Evolutionary conservation across 2,888 invertebrate genomes (phyloP), one percentile per base, ranked within the genome.

Genomic region (Coleophora flavipennella): DNA sequence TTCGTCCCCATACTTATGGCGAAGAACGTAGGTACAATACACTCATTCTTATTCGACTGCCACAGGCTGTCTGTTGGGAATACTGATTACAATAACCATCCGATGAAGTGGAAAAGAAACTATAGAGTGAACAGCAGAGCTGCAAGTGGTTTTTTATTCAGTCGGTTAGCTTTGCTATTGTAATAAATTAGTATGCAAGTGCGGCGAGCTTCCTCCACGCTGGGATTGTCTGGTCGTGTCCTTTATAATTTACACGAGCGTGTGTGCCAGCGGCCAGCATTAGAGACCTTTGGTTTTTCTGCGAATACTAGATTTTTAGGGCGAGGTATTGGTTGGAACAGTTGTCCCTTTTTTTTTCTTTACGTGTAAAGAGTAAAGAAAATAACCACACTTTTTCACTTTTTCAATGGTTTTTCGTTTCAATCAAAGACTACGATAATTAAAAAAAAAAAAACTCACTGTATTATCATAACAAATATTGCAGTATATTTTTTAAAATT

Each of bases 171-270:
- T 55, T 45, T 53, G 41, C 57, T 62, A 58, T 63, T 58, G 63
- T 62, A 59, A 63, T 65, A 54, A 65, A 77, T 80, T 78, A 67
- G 75, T 76, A 81, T 80, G 68, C 79, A 60, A 52, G 62, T 58
- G 52, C 58, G 57, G 53, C 55, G 43, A 57, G 62, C 67, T 75
- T 70, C 76, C 68, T 75, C 63, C 53, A 55, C 59, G 55, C 51
- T 62, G 57, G 53, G 57, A 49, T 50, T 62, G 74, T 74, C 67
- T 68, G 64, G 57, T 53, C 61, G 46, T 70, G 74, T 75, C 67
- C 60, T 66, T 56, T 59, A 58, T 55, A 62, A 70, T 75, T 69
- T 60, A 67, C 20, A 20, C 20, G 20, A 20, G 3, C 20, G 20
- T 20, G 20, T 20, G 20, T 20, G 20, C 20, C 20, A 20, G 20